These are phyloP conservation scores for Cossypha dichroa DNA, from an alignment of 2,797 vertebrate genomes.

Conservation along the genomic window DNA sequence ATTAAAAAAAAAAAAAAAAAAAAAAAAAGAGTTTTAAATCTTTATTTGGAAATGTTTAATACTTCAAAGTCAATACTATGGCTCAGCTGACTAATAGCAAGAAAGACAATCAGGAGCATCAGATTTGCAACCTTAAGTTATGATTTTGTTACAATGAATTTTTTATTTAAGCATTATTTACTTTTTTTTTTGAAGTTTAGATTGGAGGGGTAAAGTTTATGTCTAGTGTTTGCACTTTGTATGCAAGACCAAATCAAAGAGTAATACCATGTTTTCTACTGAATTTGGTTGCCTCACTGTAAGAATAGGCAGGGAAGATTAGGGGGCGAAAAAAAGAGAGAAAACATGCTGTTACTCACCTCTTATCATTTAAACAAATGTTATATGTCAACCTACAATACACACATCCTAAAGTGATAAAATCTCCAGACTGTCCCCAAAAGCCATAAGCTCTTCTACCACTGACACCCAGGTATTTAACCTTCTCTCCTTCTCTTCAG, in stretches of 20 bases:
- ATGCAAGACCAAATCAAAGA: not conserved
- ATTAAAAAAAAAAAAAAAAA: not conserved
- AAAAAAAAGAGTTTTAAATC: not conserved
- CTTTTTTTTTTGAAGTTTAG: not conserved
- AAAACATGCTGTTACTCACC: accelerated
- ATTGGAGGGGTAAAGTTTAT: not conserved
- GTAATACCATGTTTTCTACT: not conserved
- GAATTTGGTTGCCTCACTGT: not conserved
- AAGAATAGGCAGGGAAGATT: not conserved
- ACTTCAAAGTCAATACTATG: not conserved
- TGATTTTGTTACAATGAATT: accelerated
- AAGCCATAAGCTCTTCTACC: not conserved
- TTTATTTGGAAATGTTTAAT: not conserved
- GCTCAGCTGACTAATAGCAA: not conserved
- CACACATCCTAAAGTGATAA: not conserved
- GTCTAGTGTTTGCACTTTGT: not conserved
- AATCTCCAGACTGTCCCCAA: not conserved
- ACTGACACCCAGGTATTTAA: not conserved
- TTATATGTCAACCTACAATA: not conserved
- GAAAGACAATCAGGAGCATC: not conserved
- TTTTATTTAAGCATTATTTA: not conserved
- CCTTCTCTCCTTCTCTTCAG: not conserved
- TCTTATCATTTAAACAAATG: not conserved
- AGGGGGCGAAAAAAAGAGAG: accelerated
- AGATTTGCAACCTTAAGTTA: not conserved